Percentiles rank a stretch among this genome's conserved stretches.
Conservation (phyloP, 2,797 vertebrate genomes). For the Micrastur ruficollis region DNA sequence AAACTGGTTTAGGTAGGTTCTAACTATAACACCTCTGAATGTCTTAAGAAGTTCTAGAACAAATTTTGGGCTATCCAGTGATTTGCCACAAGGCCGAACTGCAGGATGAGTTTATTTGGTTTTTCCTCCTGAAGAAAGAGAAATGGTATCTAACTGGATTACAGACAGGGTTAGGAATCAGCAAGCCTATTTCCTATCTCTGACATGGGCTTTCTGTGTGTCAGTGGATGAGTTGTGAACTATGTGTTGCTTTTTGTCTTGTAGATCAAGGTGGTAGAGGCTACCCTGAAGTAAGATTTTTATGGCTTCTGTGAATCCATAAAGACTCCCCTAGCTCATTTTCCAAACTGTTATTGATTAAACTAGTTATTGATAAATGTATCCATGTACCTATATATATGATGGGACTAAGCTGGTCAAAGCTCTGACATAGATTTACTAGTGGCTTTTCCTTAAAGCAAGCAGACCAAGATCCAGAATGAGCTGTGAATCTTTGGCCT, state of each 20-base stretch:
- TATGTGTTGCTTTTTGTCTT: neutral
- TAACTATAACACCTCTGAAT: neutral
- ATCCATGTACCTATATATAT: neutral
- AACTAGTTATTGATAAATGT: neutral
- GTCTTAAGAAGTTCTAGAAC: neutral
- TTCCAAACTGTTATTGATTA: neutral
- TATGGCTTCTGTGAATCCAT: neutral
- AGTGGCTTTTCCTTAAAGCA: neutral
- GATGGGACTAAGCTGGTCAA: neutral
- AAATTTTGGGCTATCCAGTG: neutral
- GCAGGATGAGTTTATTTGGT: neutral
- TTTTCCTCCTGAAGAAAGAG: neutral
- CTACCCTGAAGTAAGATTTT: neutral
- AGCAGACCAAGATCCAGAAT: neutral
- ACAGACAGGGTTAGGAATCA: neutral
- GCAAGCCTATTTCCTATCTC: neutral
- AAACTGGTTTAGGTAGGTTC: neutral
- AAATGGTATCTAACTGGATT: neutral
- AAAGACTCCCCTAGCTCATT: neutral
- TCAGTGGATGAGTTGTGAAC: neutral
- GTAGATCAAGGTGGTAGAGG: neutral
- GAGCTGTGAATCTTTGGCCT: neutral
- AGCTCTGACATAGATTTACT: neutral
- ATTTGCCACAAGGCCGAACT: neutral
- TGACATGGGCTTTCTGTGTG: neutral